A percentile compares a stretch with the other conserved stretches of the same genome.
Conservation (phyloP, 2,888 invertebrate species). For the Drosophila demipolita region DNA sequence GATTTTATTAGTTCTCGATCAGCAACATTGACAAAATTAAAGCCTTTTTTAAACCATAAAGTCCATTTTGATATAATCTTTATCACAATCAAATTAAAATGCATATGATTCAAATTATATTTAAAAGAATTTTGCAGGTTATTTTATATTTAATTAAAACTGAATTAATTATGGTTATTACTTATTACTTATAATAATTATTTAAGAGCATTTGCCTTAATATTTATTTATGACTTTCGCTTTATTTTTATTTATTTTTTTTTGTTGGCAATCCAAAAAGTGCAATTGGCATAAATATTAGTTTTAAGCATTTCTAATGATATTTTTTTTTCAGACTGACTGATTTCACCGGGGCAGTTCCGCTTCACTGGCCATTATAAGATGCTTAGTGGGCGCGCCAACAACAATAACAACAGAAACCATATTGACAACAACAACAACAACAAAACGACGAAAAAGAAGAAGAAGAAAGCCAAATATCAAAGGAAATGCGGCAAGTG, state of each 20-base stretch:
- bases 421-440: constrained; percentile 2
- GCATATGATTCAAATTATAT: not conserved
- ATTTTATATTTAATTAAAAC: not conserved
- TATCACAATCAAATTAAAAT: not conserved
- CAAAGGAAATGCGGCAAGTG: constrained; percentile 65
- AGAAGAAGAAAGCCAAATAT: constrained; percentile 14
- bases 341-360: constrained; percentile 28
- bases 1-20: not conserved
- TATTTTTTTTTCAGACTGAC: constrained; percentile 13
- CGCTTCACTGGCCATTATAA: constrained; percentile 48
- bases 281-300: constrained; percentile 33
- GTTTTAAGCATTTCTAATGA: constrained; percentile 34
- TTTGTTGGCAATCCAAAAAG: constrained; percentile 12
- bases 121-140: not conserved
- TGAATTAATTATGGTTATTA: not conserved
- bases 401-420: constrained; percentile 4
- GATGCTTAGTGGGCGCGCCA: constrained; percentile 61
- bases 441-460: constrained; percentile 3
- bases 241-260: not conserved
- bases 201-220: not conserved
- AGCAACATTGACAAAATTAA: not conserved
- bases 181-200: not conserved
- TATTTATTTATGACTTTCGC: not conserved
- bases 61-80: not conserved
- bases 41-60: not conserved